Conservation (phyloP, 2,888 invertebrate genomes). For the Leptinotarsa peninsularis region DNA sequence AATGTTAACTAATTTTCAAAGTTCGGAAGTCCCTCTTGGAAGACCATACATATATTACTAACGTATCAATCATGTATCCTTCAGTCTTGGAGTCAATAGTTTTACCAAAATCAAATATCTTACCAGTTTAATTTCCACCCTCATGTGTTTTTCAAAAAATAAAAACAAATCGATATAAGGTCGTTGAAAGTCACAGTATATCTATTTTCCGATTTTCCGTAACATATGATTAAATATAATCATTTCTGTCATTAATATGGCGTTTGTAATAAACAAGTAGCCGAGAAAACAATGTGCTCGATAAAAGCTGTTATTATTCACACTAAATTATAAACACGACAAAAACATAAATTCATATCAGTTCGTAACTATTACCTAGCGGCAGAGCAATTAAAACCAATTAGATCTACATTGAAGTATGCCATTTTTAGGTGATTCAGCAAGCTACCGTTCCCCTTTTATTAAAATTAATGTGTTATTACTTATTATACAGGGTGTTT, state of each 20-base stretch:
- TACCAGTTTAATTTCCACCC: too few species aligned
- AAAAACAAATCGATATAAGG: too few species aligned
- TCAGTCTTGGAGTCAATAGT: too few species aligned
- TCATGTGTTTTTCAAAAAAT: too few species aligned
- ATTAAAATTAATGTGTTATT: too few species aligned
- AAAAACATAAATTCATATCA: slow-evolving; percentile 1
- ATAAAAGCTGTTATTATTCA: not conserved
- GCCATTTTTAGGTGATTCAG: not conserved
- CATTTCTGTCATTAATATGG: not conserved
- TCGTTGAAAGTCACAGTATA: too few species aligned
- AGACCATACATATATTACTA: too few species aligned
- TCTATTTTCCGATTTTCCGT: not conserved
- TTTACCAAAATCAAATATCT: too few species aligned
- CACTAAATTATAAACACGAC: not conserved
- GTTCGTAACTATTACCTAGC: not conserved
- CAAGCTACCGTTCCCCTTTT: not conserved
- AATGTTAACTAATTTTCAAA: too few species aligned
- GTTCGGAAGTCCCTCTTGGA: too few species aligned
- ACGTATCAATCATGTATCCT: too few species aligned
- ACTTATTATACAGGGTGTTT: too few species aligned
- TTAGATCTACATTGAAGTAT: not conserved
- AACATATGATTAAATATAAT: slow-evolving; percentile 1
- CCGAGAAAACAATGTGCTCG: not conserved
- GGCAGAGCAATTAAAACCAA: not conserved
- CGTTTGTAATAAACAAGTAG: not conserved